Evolutionary conservation across 2,113 vertebrate species (phyloP).

Genomic region (Verasper variegatus): DNA sequence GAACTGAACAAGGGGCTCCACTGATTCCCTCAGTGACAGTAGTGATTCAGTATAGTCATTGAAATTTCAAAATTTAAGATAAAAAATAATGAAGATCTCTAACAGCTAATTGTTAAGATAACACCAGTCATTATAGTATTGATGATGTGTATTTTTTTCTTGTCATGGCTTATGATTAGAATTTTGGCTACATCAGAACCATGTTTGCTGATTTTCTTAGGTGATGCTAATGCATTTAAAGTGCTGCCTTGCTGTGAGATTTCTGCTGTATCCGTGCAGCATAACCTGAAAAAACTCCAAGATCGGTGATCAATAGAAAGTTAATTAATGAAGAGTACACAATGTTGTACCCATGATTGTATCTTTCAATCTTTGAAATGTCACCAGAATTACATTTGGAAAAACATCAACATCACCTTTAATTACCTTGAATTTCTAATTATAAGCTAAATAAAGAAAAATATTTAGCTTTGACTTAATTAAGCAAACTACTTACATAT

Average conservation of each 20-base stretch:
- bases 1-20: too few relatives aligned
- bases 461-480: slow-evolving; percentile 24
- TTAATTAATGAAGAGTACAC: slow-evolving; percentile 82
- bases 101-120: neutral
- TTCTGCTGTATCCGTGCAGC: neutral
- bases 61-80: neutral
- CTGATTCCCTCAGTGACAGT: too few relatives aligned
- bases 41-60: too few relatives aligned
- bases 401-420: slow-evolving; percentile 38
- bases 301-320: slow-evolving; percentile 81
- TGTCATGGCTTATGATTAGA: neutral
- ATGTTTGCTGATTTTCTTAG: neutral
- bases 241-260: neutral
- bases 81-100: neutral
- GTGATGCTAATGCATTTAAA: too few relatives aligned
- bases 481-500: neutral
- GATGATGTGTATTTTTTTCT: neutral
- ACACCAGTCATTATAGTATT: neutral
- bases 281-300: slow-evolving; percentile 11
- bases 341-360: neutral
- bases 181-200: neutral
- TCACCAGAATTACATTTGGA: neutral
- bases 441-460: slow-evolving; percentile 16
- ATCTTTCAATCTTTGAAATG: neutral
- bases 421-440: slow-evolving; percentile 49